A percentile compares a stretch with the other conserved stretches of the same genome.
Evolutionary conservation across 1,140 invertebrate genomes (phyloP).

Genomic region (Augochlora pura): DNA sequence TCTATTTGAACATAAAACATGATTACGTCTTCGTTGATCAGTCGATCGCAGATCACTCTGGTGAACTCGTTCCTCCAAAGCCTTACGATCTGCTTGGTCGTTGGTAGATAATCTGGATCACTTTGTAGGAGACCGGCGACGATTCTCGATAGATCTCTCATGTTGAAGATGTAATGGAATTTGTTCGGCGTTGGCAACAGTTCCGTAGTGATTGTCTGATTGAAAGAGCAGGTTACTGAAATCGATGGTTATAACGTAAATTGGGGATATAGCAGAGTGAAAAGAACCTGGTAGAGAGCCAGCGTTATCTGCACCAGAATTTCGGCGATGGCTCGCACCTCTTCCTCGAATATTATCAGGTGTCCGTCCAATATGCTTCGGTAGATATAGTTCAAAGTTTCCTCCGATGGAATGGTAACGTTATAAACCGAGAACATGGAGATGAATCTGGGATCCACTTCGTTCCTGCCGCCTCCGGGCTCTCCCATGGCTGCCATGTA

Average conservation of each 20-base stretch:
- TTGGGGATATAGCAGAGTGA: background rate
- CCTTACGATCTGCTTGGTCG: constrained; percentile 86
- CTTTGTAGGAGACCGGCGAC: constrained; percentile 89
- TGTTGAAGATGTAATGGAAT: constrained; percentile 97
- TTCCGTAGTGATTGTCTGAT: constrained; percentile 82
- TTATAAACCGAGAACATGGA: constrained; percentile 94
- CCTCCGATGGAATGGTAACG: constrained; percentile 89
- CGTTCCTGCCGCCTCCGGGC: constrained; percentile 92
- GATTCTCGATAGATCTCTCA: constrained; percentile 92
- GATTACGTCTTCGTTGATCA: constrained; percentile 86
- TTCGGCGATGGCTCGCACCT: constrained; percentile 84
- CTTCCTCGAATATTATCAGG: constrained; percentile 84
- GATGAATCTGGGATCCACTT: constrained; percentile 93
- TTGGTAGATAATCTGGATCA: constrained; percentile 84
- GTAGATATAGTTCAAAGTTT: constrained; percentile 91
- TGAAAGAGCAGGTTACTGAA: background rate
- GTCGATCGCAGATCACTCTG: constrained; percentile 91
- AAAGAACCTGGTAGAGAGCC: constrained; percentile 88
- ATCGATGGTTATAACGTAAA: background rate
- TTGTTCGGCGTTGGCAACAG: constrained; percentile 95
- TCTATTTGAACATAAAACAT: background rate
- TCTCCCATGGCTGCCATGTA: constrained; percentile 91
- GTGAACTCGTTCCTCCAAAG: constrained; percentile 95
- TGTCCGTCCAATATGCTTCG: constrained; percentile 90
- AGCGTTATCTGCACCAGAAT: constrained; percentile 89